Evolutionary conservation across 2,113 vertebrate genomes (phyloP), one percentile per base, ranked within the genome.

Genomic region (Oreochromis aureus): DNA sequence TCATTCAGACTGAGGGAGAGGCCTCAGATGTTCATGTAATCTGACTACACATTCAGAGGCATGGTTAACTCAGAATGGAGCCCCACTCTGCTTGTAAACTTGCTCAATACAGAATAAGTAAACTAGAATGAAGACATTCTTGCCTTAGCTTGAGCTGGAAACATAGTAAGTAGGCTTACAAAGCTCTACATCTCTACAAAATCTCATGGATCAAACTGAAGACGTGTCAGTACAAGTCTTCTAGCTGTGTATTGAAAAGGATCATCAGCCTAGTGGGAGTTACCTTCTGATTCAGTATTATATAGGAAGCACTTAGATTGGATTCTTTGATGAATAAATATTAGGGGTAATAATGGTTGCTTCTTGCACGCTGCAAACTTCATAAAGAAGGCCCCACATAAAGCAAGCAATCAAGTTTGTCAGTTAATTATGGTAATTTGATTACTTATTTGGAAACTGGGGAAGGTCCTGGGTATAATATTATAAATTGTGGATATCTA

Each of bases 11-110:
- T 13, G 51, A 81, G 90, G 76, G 92, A 89, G 89, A 92, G 90
- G 95, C 91, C 88, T 92, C 84, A 82, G 80, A 92, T 30, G 10
- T 76, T 90, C 83, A 48, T 93, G 89, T 93, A 91, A 93, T 89
- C 91, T 88, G 89, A 76, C 89, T 79, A 89, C 89, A 87, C 92
- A 93, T 94, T 94, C 89, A 81, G 80, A 92, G 89, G 91, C 94
- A 94, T 92, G 90, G 84, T 34, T 69, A 56, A 27, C 85, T 88
- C 18, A 53, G 48, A 89, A 58, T 85, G 58, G 82, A 93, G 84
- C 54, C 82, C 73, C 83, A 39, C 53, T 87, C 59, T 12, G 30
- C 24, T 41, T 6, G 18, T 66, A 56, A 83, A 56, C 36, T 85
- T 76, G 36, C 61, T 82, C 18, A 18, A 86, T 32, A 44, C 30